Base-by-base conservation (phyloP, 2,797 vertebrate species). In the Ammospiza maritima region DNA sequence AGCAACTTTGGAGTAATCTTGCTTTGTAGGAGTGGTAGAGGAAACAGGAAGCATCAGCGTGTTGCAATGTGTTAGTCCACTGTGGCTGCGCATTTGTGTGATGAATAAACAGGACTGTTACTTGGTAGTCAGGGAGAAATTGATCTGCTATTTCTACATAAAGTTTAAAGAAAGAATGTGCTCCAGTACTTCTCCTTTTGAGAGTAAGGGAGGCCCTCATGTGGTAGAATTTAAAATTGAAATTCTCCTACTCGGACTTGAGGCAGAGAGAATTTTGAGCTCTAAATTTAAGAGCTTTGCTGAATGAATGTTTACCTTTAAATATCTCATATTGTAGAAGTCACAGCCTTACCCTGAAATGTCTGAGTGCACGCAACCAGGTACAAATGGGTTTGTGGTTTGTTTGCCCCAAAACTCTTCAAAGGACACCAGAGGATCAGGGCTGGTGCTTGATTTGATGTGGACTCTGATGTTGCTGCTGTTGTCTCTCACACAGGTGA, bases 401-500 rank as follows among this genome's bases (percentile, higher is more conserved):
- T 51, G 9, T 5, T 83, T 81, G 40, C 10, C 19, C 71, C 18
- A 4, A 3, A 72, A 88, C 65, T 93, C 77, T 53, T 91, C 84
- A 89, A 79, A 87, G 90, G 88, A 94, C 29, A 88, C 71, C 50
- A 71, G 73, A 93, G 85, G 88, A 79, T 84, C 96, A 90, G 94
- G 95, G 86, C 62, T 50, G 57, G 93, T 73, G 57, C 17, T 56
- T 61, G 9, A 1, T 90, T 92, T 86, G 53, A 13, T 82, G 16
- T n/a, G 27, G 77, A 36, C 72, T 93, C 96, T 98, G 57, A 98
- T 87, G 92, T 91, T 93, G 95, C 94, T 97, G 97, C 97, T 98
- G 93, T 97, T 97, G 94, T 98, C 92, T 98, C 96, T 97, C 97
- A 97, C 97, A 71, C 96, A 99, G 99, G 98, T 95, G 98, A 98